Base-by-base conservation (phyloP, 1,140 invertebrate species). In the Agrypnia vestita region DNA sequence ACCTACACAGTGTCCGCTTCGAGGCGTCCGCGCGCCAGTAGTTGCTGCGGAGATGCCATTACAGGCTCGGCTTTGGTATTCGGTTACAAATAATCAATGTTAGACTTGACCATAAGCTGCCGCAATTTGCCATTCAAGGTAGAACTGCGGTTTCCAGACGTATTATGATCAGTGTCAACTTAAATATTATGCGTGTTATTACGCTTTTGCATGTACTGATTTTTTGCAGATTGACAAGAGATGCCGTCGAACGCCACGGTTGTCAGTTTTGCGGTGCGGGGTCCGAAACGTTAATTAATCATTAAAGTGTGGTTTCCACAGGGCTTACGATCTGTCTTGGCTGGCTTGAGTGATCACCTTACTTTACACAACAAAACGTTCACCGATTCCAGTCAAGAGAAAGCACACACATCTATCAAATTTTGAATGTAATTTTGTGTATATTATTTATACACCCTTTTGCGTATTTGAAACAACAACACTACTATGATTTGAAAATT, bases 31-130 rank as follows among this genome's bases (percentile, higher is more conserved):
- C 25, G 25, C 3, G 15, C 55, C 15, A 71, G 51, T 44, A 12
- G 49, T 73, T 13, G 55, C 46, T 64, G 43, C 49, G 47, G 35
- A 76, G 44, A 76, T 76, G 43, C 75, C 59, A 75, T 75, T 75
- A 75, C 25, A 75, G 10, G n/a, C 25, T 35, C 61, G 19, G 51
- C 43, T 35, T 21, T 19, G 64, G 75, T 76, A 56, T 76, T 76
- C 47, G 75, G 75, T 76, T 76, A 46, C 75, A 76, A 35, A 76
- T 43, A 73, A 73, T 73, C 71, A 73, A 73, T 56, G 44, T 49
- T 71, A 71, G 43, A 47, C 67, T 71, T 71, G 67, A 71, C 46
- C 67, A 71, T 71, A 71, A 19, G 43, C 67, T 19, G 67, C 71
- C 25, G 71, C 17, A n/a, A 73, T 73, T 56, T 46, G 12, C 46